Base-by-base conservation (phyloP, 2,113 vertebrate species). In the Aleadryas rufinucha region DNA sequence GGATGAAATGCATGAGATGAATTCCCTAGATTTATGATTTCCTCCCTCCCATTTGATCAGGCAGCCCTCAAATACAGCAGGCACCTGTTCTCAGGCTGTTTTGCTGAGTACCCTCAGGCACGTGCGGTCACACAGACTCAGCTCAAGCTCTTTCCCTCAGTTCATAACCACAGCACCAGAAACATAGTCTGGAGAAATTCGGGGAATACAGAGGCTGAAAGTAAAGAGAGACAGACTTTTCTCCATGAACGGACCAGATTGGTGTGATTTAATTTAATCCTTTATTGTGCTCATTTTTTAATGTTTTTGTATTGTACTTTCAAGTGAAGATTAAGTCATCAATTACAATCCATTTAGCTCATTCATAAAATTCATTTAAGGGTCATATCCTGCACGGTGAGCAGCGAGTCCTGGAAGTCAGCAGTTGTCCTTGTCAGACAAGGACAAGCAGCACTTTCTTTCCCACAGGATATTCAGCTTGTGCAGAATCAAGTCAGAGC, bases 281-380 rank as follows among this genome's bases (percentile, higher is more conserved):
- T 90, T 90, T 87, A 57, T 56, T 68, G 56, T 84, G 80, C 41
- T 90, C 31, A 10, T 86, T 95, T 90, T 87, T 49, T n/a, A n/a
- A 15, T 45, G 52, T 89, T 93, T 95, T 76, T 47, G 61, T 79
- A 82, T 68, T 84, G 64, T 76, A 91, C 33, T 84, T 96, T 72
- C 69, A 89, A 90, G 61, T 57, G 28, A 93, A 72, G 81, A 94
- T 93, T 77, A 93, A 90, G 80, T 68, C 49, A 71, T 93, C 92
- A 95, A 93, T 95, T 94, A 89, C 61, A 84, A 95, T 75, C 72
- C 71, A 92, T 92, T 94, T 78, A 90, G 86, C 69, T 95, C 93
- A 94, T 96, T 97, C 95, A 96, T 75, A 84, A 84, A 94, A 96
- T 68, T 93, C 26, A 82, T 77, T 87, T 89, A 60, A 90, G 86